These are phyloP conservation scores for Drosophila nigritarsus DNA, from an alignment of 2,888 invertebrate genomes.

Conservation along the genomic window DNA sequence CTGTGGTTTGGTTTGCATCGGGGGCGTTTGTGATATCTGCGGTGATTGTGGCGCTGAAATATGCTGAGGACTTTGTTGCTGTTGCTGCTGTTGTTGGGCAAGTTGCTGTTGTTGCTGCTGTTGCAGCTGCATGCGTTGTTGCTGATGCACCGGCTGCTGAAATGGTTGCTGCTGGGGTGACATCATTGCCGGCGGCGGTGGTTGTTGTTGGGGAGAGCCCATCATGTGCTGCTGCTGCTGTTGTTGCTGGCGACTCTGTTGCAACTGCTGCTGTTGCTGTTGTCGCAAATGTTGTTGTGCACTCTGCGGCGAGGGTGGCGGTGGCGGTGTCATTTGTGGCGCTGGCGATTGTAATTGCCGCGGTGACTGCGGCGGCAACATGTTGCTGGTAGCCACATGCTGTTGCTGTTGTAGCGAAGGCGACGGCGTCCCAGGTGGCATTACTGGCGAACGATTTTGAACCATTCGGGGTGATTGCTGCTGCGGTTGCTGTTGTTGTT, in stretches of 20 bases:
- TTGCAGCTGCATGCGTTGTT: conserved; percentile 74
- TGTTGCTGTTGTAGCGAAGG: conserved; percentile 80
- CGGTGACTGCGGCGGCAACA: conserved; percentile 83
- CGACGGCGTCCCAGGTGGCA: conserved; percentile 80
- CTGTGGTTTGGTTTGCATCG: conserved; percentile 73
- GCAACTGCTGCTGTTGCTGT: conserved; percentile 70
- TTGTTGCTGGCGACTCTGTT: conserved; percentile 70
- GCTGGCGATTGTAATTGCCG: conserved; percentile 84
- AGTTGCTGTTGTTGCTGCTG: conserved; percentile 69
- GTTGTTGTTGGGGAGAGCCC: conserved; percentile 69
- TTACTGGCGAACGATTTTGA: conserved; percentile 83
- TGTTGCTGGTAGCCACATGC: conserved; percentile 69
- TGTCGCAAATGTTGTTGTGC: conserved; percentile 82
- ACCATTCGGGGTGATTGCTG: conserved; percentile 82
- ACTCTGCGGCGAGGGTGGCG: conserved; percentile 83
- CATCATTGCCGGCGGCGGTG: conserved; percentile 61
- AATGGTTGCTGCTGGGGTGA: conserved; percentile 75
- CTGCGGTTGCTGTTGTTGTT: conserved; percentile 83
- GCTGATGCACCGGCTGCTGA: conserved; percentile 83
- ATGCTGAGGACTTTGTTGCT: conserved; percentile 82
- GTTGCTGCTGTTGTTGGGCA: conserved; percentile 75
- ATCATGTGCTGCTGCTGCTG: conserved; percentile 74
- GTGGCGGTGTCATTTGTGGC: conserved; percentile 85
- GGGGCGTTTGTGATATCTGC: conserved; percentile 77
- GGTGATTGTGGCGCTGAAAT: conserved; percentile 81